phyloP scores from a whole-genome alignment of 2,888 invertebrate species.

The Cantharis lateralis region DNA sequence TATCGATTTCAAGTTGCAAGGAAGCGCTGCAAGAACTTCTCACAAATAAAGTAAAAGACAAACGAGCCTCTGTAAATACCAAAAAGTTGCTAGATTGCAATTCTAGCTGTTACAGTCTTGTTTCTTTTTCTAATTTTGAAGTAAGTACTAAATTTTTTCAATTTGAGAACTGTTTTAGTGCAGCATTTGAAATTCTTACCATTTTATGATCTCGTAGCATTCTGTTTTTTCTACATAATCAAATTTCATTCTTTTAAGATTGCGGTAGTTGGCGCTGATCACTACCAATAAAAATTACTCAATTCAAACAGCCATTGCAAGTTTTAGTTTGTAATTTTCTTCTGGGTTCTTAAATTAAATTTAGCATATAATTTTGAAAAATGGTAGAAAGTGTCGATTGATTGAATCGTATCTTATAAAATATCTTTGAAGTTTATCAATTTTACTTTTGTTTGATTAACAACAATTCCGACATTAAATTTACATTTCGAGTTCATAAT shows the following conservation, averaged over 20 bases:
- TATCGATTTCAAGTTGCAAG: conserved; percentile 16
- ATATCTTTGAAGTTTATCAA: not conserved
- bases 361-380: not conserved
- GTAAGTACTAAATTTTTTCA: not conserved
- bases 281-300: not conserved
- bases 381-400: not conserved
- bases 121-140: conserved; percentile 7
- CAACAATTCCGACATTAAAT: not conserved
- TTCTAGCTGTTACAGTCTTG: conserved; percentile 10
- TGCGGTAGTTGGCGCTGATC: not conserved
- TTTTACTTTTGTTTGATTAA: not conserved
- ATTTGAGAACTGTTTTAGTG: not conserved
- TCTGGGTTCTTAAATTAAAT: not conserved
- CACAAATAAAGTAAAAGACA: conserved; percentile 35
- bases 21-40: conserved; percentile 17
- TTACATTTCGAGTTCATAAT: too few relatives aligned
- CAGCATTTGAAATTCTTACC: not conserved
- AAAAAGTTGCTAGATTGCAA: conserved; percentile 20
- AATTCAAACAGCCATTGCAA: not conserved
- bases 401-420: not conserved
- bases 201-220: too few relatives aligned
- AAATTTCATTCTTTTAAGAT: not conserved
- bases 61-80: conserved; percentile 38
- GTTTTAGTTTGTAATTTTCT: not conserved
- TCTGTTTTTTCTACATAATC: too few relatives aligned